Base-by-base conservation (phyloP, 2,797 vertebrate genomes). In the Ciconia nigra region DNA sequence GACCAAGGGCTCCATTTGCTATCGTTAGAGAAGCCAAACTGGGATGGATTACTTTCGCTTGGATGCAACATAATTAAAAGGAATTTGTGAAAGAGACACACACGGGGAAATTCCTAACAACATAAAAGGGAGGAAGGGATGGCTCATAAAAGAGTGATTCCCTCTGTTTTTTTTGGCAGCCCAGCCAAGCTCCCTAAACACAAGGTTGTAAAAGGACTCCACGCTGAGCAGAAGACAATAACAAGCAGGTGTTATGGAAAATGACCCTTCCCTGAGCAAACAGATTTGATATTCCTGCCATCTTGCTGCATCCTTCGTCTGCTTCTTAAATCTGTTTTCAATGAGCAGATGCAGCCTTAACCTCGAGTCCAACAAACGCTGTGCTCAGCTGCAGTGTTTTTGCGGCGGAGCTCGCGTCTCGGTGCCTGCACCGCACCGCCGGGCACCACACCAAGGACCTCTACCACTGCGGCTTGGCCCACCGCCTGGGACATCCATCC, bases 121-220 rank as follows among this genome's bases (percentile, higher is more conserved):
- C 95, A 86, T 90, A 79, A 96, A 97, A 97, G 91, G 90, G 71
- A 93, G 70, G 83, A 91, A 94, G 77, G 78, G 83, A 71, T 51
- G 29, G 42, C 67, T 96, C 94, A 59, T 61, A 37, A 90, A 93
- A 79, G 76, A 83, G 92, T 61, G 71, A 67, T 21, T 87, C 90
- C 72, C 88, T 72, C 62, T 70, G 93, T 63, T 88, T 94, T 96
- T 55, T 61, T 93, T 97, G 96, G 96, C 96, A 87, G 66, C 69
- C 63, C 83, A 88, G 63, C 61, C 92, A 62, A 90, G 91, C 55
- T 95, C 87, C 84, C 90, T 94, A 77, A 76, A 16, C 2, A 0
- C 65, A 47, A 46, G 78, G 93, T 11, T 95, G 94, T 86, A 86
- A 96, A 89, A 95, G 86, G 90, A 92, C 86, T 94, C 79, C 90